A percentile compares a stretch with the other conserved stretches of the same genome.
Evolutionary conservation across 2,797 vertebrate genomes (phyloP).

Genomic region (Apogon talboti): DNA sequence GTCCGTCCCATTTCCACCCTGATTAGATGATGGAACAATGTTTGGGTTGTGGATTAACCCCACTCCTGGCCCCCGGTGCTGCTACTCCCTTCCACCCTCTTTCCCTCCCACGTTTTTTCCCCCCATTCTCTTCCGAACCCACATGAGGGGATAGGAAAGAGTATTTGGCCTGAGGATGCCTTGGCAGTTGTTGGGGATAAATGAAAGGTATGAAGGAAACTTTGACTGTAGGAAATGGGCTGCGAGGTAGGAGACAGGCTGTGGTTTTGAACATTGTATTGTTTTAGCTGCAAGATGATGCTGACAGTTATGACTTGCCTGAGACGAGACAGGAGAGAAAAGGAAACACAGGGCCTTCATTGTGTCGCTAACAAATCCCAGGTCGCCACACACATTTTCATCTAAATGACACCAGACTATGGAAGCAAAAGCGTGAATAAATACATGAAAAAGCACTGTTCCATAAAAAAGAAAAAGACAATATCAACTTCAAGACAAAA

Average conservation of each 20-base stretch:
- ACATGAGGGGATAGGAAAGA: slow-evolving; percentile 24
- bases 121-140: slow-evolving; percentile 22
- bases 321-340: slow-evolving; percentile 21
- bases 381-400: slow-evolving; percentile 26
- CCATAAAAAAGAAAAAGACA: background rate
- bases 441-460: background rate
- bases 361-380: slow-evolving; percentile 29
- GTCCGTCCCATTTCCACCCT: slow-evolving; percentile 65
- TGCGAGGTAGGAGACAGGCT: background rate
- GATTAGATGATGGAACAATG: slow-evolving; percentile 75
- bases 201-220: slow-evolving; percentile 14
- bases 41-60: slow-evolving; percentile 76
- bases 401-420: slow-evolving; percentile 20
- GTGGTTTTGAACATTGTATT: slow-evolving; percentile 25
- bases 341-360: slow-evolving; percentile 46
- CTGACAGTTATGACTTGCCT: slow-evolving; percentile 32
- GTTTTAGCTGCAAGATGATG: slow-evolving; percentile 41
- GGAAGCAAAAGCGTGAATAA: slow-evolving; percentile 8
- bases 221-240: background rate
- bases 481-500: background rate
- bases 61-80: slow-evolving; percentile 50
- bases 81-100: slow-evolving; percentile 44
- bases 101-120: slow-evolving; percentile 21
- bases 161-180: slow-evolving; percentile 20
- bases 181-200: slow-evolving; percentile 28